Percentiles rank a stretch among this genome's conserved stretches.
phyloP scores from a whole-genome alignment of 2,888 invertebrate species.

The Caprella mutica region DNA sequence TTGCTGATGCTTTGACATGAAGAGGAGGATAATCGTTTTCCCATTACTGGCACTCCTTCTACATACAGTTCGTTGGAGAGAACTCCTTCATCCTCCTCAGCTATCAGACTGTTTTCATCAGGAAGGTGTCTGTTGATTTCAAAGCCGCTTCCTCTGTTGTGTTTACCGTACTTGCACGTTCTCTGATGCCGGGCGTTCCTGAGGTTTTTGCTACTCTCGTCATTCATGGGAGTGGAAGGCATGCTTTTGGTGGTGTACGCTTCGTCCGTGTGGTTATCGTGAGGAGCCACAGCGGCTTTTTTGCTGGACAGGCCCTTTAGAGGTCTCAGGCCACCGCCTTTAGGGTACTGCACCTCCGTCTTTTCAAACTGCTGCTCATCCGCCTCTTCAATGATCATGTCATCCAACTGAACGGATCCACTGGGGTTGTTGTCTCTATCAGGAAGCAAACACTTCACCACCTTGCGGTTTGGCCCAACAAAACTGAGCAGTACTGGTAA shows the following conservation, averaged over 20 bases:
- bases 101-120: conserved; percentile 8
- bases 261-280: neutral
- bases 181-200: neutral
- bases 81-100: conserved; percentile 6
- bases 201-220: neutral
- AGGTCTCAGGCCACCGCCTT: too few relatives aligned
- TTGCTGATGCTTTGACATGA: conserved; percentile 2
- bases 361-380: conserved; percentile 15
- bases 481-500: conserved; percentile 93
- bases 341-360: too few relatives aligned
- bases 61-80: too few relatives aligned
- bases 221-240: neutral
- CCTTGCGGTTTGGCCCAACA: conserved; percentile 49
- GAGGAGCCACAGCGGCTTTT: neutral
- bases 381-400: conserved; percentile 27
- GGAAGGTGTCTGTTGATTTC: neutral
- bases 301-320: neutral
- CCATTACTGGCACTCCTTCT: neutral
- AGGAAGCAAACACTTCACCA: conserved; percentile 24
- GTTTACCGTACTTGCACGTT: neutral
- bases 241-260: neutral
- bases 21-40: neutral
- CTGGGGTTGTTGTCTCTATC: conserved; percentile 31
- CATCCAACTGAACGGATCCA: conserved; percentile 31
- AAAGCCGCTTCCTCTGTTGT: conserved; percentile 2